Evolutionary conservation across 2,113 vertebrate genomes (phyloP).

Genomic region (Phaethon lepturus): DNA sequence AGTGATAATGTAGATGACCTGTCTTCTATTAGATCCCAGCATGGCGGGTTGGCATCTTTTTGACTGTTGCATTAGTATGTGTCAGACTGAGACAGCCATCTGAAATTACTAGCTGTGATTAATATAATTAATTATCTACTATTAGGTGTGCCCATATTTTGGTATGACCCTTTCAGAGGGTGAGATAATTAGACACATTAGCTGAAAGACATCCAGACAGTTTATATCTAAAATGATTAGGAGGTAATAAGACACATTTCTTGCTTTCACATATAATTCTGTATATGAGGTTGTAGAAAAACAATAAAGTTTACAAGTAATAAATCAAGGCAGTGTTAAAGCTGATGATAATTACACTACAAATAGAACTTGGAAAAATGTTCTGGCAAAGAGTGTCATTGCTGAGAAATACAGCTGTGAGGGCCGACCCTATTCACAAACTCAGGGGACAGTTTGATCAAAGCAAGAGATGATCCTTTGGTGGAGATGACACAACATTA

Average conservation of each 20-base stretch:
- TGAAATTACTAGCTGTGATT: slow-evolving; percentile 26
- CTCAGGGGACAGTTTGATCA: not conserved
- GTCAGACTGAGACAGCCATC: not conserved
- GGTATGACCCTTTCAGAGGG: not conserved
- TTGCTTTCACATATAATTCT: slow-evolving; percentile 25
- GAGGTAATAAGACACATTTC: slow-evolving; percentile 19
- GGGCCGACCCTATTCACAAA: not conserved
- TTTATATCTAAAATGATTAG: slow-evolving; percentile 18
- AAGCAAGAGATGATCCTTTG: not conserved
- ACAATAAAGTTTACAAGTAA: not conserved
- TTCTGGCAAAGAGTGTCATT: not conserved
- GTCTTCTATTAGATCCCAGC: not conserved
- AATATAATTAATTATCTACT: slow-evolving; percentile 25
- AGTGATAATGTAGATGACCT: not conserved
- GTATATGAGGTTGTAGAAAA: not conserved
- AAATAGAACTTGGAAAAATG: slow-evolving; percentile 8
- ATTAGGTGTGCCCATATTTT: not conserved
- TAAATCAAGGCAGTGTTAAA: not conserved
- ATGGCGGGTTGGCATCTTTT: not conserved
- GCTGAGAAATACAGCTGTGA: not conserved
- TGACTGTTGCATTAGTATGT: not conserved
- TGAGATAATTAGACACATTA: slow-evolving; percentile 24
- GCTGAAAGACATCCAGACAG: slow-evolving; percentile 4
- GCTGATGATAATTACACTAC: not conserved
- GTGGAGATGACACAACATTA: not conserved